Evolutionary conservation across 2,797 vertebrate species (phyloP), one percentile per base, ranked within the genome.

Genomic region (Myioborus miniatus): DNA sequence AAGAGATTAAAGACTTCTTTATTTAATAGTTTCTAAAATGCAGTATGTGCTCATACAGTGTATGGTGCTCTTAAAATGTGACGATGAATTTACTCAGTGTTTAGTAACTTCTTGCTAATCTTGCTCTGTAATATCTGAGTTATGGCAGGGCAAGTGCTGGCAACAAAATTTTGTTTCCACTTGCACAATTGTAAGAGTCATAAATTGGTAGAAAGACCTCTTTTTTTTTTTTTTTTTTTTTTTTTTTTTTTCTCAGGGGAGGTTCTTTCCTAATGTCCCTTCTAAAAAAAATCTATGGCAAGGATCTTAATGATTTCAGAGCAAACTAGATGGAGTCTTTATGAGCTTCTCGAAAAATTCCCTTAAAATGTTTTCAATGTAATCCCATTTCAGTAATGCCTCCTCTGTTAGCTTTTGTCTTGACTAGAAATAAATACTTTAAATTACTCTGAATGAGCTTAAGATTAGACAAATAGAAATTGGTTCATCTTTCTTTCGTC

Each of bases 81-180:
- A 59, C 65, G 82, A 14, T 6, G 3, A 17, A 6, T 78, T 90
- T 76, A 41, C 15, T 78, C 6, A 14, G 24, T 62, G 27, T 72
- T 94, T 60, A 24, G 52, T 74, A 49, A 11, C 41, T 80, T 83
- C 68, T 89, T 90, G 44, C 12, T 83, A 24, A 87, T 71, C 62
- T 58, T 71, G 46, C 53, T 85, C 4, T 80, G 52, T 65, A 87
- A 85, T 55, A 81, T 60, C n/a, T 74, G 68, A 89, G 18, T 78
- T 91, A 87, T 46, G 47, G 49, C 49, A 92, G 36, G 71, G 87
- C 50, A 71, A 87, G 69, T 75, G 20, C 53, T 89, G 75, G 68
- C 89, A 96, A 55, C 50, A 77, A 82, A 89, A 55, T 55, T 93
- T 95, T 87, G 50, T 94, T 95, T 94, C 53, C 69, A 85, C 82